These are phyloP conservation scores for Gasterosteus nipponicus DNA, from an alignment of 2,113 vertebrate species.

Conservation along the genomic window DNA sequence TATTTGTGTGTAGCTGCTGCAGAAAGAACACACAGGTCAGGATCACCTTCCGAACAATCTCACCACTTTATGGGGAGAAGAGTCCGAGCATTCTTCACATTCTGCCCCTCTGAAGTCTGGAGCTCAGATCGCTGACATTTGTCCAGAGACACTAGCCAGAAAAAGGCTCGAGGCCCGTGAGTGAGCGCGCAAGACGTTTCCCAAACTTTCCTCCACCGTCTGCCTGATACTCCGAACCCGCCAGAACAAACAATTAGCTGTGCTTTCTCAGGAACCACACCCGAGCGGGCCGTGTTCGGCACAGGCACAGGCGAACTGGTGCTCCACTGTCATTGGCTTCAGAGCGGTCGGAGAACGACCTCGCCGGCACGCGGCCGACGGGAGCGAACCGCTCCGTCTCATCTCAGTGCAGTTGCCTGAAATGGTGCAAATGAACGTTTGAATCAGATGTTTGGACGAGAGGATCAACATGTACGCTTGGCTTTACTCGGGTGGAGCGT, in stretches of 20 bases:
- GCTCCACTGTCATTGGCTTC: constrained; percentile 28
- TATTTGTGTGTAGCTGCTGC: no score
- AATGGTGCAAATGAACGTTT: background rate
- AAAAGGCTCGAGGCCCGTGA: constrained; percentile 15
- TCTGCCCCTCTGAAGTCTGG: constrained; percentile 55
- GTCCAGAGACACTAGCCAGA: constrained; percentile 36
- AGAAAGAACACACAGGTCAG: no score
- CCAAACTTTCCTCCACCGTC: constrained; percentile 41
- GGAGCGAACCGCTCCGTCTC: constrained; percentile 20
- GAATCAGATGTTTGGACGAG: background rate
- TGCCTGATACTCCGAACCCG: constrained; percentile 23
- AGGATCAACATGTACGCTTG: background rate
- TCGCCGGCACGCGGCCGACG: constrained; percentile 31
- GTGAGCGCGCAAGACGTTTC: constrained; percentile 45
- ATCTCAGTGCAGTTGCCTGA: background rate
- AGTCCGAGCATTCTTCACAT: constrained; percentile 65
- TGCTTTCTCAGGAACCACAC: constrained; percentile 52
- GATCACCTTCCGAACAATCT: constrained; percentile 29
- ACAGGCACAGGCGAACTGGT: constrained; percentile 4
- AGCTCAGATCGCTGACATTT: constrained; percentile 58
- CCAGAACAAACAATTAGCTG: constrained; percentile 71
- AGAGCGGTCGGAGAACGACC: constrained; percentile 23
- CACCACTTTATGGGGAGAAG: constrained; percentile 36
- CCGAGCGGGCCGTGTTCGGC: constrained; percentile 24
- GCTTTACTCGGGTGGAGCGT: background rate